phyloP scores from a whole-genome alignment of 2,888 invertebrate species.

The Temnothorax unifasciatus region DNA sequence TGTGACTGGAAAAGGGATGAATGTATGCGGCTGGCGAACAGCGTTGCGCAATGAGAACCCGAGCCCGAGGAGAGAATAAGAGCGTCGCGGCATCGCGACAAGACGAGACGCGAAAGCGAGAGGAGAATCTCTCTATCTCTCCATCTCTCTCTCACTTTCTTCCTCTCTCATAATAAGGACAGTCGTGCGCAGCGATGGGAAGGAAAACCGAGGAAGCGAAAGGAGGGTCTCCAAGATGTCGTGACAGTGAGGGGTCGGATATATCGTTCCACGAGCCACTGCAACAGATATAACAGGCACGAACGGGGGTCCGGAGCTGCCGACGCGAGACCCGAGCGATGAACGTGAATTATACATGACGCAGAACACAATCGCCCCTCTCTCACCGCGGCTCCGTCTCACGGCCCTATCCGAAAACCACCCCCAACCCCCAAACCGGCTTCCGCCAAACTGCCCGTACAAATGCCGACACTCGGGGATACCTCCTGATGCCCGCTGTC shows the following conservation, averaged over 20 bases:
- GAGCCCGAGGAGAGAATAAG: slow-evolving; percentile 17
- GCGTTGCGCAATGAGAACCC: slow-evolving; percentile 18
- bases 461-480: slow-evolving; percentile 71
- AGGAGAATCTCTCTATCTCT: not conserved
- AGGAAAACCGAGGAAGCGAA: slow-evolving; percentile 44
- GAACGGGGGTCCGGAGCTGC: slow-evolving; percentile 76
- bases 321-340: slow-evolving; percentile 81
- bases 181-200: slow-evolving; percentile 2
- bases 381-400: slow-evolving; percentile 62
- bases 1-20: slow-evolving; percentile 46
- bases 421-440: slow-evolving; percentile 69
- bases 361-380: slow-evolving; percentile 83
- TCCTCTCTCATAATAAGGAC: not conserved
- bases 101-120: not conserved
- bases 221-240: slow-evolving; percentile 72
- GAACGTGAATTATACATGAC: slow-evolving; percentile 82
- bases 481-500: slow-evolving; percentile 65
- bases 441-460: slow-evolving; percentile 71
- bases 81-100: not conserved
- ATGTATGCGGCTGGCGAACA: slow-evolving; percentile 28
- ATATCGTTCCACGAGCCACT: slow-evolving; percentile 71
- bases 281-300: slow-evolving; percentile 78
- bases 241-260: slow-evolving; percentile 76
- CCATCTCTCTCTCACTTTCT: not conserved
- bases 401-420: slow-evolving; percentile 72